phyloP scores from a whole-genome alignment of 64 coral and sea anemone genomes.

The Pachyseris speciosa region DNA sequence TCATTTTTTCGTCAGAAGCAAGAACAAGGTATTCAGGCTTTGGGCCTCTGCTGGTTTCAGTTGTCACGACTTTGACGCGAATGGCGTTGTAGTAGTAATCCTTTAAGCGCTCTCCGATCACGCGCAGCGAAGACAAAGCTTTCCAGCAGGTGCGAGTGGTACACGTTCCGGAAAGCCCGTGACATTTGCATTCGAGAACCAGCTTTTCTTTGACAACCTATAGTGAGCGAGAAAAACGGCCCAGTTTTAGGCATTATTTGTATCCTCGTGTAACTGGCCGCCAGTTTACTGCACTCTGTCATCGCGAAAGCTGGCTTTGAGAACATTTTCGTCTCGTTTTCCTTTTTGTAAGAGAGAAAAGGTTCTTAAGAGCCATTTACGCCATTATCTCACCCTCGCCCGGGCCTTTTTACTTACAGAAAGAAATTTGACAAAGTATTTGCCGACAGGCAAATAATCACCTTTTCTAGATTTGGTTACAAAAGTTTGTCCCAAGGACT shows the following conservation, averaged over 20 bases:
- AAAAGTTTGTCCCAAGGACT: too few relatives aligned
- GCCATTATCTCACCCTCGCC: too few relatives aligned
- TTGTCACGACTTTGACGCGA: slow-evolving; percentile 34
- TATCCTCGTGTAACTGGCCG: not conserved
- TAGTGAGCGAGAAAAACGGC: slow-evolving; percentile 36
- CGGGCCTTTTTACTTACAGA: too few relatives aligned
- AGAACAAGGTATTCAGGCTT: slow-evolving; percentile 58
- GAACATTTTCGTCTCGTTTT: too few relatives aligned
- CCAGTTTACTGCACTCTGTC: too few relatives aligned
- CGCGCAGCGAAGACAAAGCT: slow-evolving; percentile 50
- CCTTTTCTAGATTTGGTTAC: not conserved
- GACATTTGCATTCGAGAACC: slow-evolving; percentile 82
- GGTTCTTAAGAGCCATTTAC: too few relatives aligned
- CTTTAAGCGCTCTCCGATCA: slow-evolving; percentile 70
- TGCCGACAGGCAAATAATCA: not conserved
- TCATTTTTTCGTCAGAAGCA: slow-evolving; percentile 16
- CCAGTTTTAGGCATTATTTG: not conserved
- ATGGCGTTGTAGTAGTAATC: slow-evolving; percentile 57
- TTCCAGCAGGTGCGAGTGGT: slow-evolving; percentile 74
- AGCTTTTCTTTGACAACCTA: slow-evolving; percentile 83
- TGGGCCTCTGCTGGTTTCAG: slow-evolving; percentile 21
- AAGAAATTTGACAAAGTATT: too few relatives aligned
- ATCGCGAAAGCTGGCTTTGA: not conserved
- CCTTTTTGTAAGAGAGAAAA: too few relatives aligned
- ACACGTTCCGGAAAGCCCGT: slow-evolving; percentile 78